phyloP scores from a whole-genome alignment of 2,797 vertebrate genomes.

The Pseudochirops corinnae region DNA sequence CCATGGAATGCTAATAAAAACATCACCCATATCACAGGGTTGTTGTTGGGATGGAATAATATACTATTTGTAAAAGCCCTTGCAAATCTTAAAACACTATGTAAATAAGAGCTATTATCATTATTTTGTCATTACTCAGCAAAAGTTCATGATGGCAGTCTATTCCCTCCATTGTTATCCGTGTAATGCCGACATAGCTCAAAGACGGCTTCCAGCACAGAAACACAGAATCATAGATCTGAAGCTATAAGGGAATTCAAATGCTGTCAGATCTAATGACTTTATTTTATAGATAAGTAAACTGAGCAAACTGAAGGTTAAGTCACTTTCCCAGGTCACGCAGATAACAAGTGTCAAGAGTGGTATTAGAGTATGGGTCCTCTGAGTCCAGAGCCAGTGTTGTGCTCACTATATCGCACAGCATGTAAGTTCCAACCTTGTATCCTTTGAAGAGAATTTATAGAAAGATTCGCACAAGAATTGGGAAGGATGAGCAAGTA shows the following conservation, averaged over 20 bases:
- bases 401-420: too few relatives aligned
- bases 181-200: background rate
- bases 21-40: background rate
- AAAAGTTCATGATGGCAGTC: background rate
- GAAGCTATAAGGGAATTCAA: background rate
- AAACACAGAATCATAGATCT: background rate
- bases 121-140: background rate
- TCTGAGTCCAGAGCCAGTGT: too few relatives aligned
- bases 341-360: too few relatives aligned
- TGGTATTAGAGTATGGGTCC: too few relatives aligned
- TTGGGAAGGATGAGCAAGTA: background rate
- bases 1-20: background rate
- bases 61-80: background rate
- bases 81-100: background rate
- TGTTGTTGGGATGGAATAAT: background rate
- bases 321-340: too few relatives aligned
- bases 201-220: background rate
- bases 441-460: too few relatives aligned
- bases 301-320: too few relatives aligned
- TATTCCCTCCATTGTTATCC: background rate
- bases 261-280: background rate
- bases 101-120: background rate
- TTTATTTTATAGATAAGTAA: too few relatives aligned
- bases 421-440: too few relatives aligned
- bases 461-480: too few relatives aligned